Percentiles rank a stretch among this genome's conserved stretches.
phyloP scores from a whole-genome alignment of 2,113 vertebrate genomes.

The Chionodraco myersi region DNA sequence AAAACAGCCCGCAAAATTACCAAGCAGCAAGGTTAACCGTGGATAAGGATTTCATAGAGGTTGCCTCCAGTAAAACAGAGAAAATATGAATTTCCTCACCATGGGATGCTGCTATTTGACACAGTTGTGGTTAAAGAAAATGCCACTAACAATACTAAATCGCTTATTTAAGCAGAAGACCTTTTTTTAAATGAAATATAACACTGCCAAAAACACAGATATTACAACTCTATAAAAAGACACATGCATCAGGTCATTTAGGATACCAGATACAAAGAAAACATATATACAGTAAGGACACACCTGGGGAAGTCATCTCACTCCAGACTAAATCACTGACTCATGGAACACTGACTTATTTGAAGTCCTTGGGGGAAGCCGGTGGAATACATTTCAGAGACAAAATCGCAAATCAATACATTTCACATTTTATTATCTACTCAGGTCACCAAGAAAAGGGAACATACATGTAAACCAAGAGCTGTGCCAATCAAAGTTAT shows the following conservation, averaged over 20 bases:
- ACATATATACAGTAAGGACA: not conserved
- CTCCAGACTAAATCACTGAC: constrained; percentile 36
- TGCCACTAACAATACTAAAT: constrained; percentile 10
- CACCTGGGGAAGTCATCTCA: constrained; percentile 27
- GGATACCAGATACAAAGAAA: not conserved
- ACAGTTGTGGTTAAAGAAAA: not conserved
- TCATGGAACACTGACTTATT: constrained; percentile 47
- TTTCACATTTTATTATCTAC: constrained; percentile 58
- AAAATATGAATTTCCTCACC: constrained; percentile 29
- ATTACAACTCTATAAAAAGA: constrained; percentile 3
- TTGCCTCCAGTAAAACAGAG: constrained; percentile 29
- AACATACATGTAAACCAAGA: constrained; percentile 33
- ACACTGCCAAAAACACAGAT: not conserved
- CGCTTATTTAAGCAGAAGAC: not conserved
- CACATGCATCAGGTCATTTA: not conserved
- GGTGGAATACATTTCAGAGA: constrained; percentile 55
- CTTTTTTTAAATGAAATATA: not conserved
- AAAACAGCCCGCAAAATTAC: constrained; percentile 39
- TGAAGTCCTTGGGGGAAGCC: constrained; percentile 39
- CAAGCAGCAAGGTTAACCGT: constrained; percentile 53
- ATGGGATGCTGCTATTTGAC: constrained; percentile 17
- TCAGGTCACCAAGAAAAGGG: constrained; percentile 24
- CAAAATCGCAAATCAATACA: constrained; percentile 56
- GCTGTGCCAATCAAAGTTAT: constrained; percentile 29
- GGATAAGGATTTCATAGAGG: constrained; percentile 49